These are phyloP conservation scores for Capitulum mitella DNA, from an alignment of 2,888 invertebrate species.

Conservation along the genomic window DNA sequence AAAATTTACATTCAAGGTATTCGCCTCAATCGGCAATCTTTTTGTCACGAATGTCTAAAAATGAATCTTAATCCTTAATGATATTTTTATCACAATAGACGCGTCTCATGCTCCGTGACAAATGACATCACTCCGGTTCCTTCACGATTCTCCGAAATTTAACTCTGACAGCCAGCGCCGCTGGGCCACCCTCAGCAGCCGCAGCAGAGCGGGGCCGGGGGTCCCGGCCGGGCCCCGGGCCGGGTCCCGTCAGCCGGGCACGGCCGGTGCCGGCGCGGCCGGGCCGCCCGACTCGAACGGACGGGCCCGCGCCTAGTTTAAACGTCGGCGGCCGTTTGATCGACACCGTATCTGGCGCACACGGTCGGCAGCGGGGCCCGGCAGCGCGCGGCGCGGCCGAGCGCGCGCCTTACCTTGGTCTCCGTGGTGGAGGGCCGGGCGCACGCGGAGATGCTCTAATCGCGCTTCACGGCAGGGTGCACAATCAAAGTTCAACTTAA, in stretches of 20 bases:
- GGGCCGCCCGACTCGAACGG: neutral
- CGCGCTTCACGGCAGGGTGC: conserved; percentile 13
- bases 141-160: too few relatives aligned
- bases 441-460: neutral
- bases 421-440: neutral
- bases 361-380: neutral
- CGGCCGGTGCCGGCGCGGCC: neutral
- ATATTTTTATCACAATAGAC: too few relatives aligned
- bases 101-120: too few relatives aligned
- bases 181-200: too few relatives aligned
- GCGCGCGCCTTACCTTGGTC: neutral
- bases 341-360: neutral
- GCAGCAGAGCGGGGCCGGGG: too few relatives aligned
- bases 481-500: conserved; percentile 24
- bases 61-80: too few relatives aligned
- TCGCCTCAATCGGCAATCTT: too few relatives aligned
- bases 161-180: too few relatives aligned
- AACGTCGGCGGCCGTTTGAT: neutral
- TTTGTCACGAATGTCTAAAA: too few relatives aligned
- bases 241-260: neutral
- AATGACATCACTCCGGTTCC: too few relatives aligned
- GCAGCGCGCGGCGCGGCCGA: neutral
- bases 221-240: neutral
- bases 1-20: too few relatives aligned
- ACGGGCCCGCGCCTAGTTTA: too few relatives aligned